Evolutionary conservation across 2,888 invertebrate species (phyloP).

Genomic region (Spilosoma lubricipeda): DNA sequence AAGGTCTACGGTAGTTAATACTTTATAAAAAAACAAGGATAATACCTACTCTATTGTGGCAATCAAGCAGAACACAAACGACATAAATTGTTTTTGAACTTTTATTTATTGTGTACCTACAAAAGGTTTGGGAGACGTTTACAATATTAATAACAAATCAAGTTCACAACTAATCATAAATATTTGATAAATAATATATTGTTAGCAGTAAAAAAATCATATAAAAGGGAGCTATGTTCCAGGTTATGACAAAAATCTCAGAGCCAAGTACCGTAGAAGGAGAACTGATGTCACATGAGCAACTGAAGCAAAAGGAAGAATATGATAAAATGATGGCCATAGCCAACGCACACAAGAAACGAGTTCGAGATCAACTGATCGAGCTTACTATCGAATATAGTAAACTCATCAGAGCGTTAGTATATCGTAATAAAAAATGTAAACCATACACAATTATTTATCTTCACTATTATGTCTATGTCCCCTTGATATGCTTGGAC

Average conservation of each 20-base stretch:
- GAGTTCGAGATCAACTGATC: slow-evolving; percentile 84
- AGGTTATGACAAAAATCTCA: slow-evolving; percentile 62
- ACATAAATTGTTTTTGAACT: too few species aligned
- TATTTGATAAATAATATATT: neutral
- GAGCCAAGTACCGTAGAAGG: slow-evolving; percentile 78
- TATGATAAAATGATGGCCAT: slow-evolving; percentile 87
- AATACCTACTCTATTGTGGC: too few species aligned
- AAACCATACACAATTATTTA: neutral
- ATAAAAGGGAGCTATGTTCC: neutral
- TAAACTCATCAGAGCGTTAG: slow-evolving; percentile 84
- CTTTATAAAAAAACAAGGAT: too few species aligned
- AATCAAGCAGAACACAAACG: too few species aligned
- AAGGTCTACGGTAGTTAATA: too few species aligned
- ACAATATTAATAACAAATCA: neutral
- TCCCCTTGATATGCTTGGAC: neutral
- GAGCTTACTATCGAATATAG: slow-evolving; percentile 86
- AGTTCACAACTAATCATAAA: neutral
- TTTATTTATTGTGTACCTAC: neutral
- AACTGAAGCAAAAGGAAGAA: slow-evolving; percentile 89
- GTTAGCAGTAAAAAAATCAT: neutral
- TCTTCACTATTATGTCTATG: neutral
- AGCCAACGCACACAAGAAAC: slow-evolving; percentile 88
- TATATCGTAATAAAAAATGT: neutral
- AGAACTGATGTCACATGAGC: slow-evolving; percentile 86
- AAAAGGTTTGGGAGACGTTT: neutral